A percentile compares a stretch with the other conserved stretches of the same genome.
Conservation (phyloP, 2,113 vertebrate species). For the Lates calcarifer region DNA sequence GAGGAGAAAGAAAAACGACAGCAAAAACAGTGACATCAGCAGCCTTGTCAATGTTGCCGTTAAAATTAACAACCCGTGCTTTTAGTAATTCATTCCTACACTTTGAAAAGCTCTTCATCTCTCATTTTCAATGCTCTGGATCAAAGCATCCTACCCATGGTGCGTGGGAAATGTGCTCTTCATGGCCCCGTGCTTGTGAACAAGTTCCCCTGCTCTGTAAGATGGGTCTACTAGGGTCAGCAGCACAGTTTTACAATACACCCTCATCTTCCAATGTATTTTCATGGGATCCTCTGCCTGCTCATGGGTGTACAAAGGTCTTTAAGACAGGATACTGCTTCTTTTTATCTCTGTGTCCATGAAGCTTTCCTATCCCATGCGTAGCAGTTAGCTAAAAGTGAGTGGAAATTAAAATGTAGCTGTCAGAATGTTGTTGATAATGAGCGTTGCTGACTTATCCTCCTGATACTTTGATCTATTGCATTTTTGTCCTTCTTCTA, state of each 20-base stretch:
- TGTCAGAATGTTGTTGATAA: not conserved
- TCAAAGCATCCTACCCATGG: slow-evolving; percentile 61
- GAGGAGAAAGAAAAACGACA: slow-evolving; percentile 67
- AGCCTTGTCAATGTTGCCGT: slow-evolving; percentile 70
- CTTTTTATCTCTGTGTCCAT: not conserved
- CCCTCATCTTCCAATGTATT: not conserved
- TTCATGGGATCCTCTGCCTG: not conserved
- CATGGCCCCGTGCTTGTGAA: slow-evolving; percentile 44
- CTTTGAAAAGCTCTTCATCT: slow-evolving; percentile 73
- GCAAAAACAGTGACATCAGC: slow-evolving; percentile 78
- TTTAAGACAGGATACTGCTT: not conserved
- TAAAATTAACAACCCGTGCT: slow-evolving; percentile 73
- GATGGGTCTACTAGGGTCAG: slow-evolving; percentile 19
- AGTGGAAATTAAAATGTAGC: not conserved
- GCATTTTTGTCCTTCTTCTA: slow-evolving; percentile 1
- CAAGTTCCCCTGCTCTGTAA: slow-evolving; percentile 14
- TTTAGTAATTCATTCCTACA: slow-evolving; percentile 73
- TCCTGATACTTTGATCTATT: not conserved
- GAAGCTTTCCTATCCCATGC: not conserved
- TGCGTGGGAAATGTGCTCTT: slow-evolving; percentile 52
- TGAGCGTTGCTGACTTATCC: not conserved
- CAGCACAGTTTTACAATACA: slow-evolving; percentile 12
- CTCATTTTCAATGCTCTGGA: slow-evolving; percentile 66
- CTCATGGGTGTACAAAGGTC: not conserved
- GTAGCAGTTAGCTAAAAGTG: not conserved